Evolutionary conservation across 1,140 invertebrate species (phyloP).

Genomic region (Meteorus sp.): DNA sequence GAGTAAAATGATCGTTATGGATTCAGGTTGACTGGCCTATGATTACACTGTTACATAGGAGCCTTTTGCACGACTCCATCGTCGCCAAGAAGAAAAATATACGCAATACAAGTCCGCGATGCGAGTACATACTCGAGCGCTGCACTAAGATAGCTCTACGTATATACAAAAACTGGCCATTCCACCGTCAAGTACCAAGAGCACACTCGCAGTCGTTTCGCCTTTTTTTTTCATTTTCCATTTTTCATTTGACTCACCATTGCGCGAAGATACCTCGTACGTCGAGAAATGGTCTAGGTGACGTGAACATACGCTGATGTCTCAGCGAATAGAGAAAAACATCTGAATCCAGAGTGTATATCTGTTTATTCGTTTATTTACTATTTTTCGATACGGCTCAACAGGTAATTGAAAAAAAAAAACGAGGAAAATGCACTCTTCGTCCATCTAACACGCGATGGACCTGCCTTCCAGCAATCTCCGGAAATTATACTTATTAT

Average conservation of each 20-base stretch:
- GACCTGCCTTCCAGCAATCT: no score
- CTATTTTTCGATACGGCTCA: no score
- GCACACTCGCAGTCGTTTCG: neutral
- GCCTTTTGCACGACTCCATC: conserved; percentile 7
- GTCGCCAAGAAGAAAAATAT: neutral
- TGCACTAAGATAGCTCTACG: conserved; percentile 4
- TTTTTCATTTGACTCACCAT: no score
- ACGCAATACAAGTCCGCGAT: neutral
- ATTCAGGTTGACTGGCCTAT: conserved; percentile 39
- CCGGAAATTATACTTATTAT: no score
- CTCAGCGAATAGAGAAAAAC: neutral
- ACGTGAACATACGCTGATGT: neutral
- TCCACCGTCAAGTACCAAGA: conserved; percentile 25
- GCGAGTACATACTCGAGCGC: conserved; percentile 2
- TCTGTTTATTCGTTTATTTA: no score
- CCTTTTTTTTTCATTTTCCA: no score
- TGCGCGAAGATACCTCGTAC: neutral
- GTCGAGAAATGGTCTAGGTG: neutral
- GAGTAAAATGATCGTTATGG: conserved; percentile 34
- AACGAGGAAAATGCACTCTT: no score
- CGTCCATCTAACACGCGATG: no score
- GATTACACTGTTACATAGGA: conserved; percentile 39
- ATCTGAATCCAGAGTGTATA: neutral
- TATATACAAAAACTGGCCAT: conserved; percentile 44
- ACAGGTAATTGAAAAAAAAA: no score